Conservation (phyloP, 30 jellyfish, hydroid and myxozoan genomes). For the Chironex yamaguchii region DNA sequence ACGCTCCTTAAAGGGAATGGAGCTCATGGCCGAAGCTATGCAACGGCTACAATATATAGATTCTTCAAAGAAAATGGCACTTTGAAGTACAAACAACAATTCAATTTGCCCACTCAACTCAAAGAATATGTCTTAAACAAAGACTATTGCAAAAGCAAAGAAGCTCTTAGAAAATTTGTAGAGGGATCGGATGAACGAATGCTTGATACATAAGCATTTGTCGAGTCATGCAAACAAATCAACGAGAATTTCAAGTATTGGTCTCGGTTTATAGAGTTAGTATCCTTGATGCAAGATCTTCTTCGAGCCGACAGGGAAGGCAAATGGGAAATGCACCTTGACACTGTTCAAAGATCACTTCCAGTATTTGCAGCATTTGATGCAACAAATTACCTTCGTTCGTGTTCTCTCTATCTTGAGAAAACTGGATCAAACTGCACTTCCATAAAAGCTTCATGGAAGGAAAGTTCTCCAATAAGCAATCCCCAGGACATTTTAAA, state of each 20-base stretch:
- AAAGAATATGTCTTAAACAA: no score
- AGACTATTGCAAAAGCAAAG: no score
- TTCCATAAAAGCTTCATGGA: not conserved
- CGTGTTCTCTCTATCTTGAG: slow-evolving; percentile 37
- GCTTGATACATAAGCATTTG: no score
- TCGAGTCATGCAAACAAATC: slow-evolving; percentile 8
- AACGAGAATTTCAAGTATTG: not conserved
- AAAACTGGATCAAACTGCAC: no score
- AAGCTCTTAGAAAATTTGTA: no score
- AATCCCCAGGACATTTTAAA: slow-evolving; percentile 26
- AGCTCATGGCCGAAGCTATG: slow-evolving; percentile 4
- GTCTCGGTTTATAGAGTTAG: not conserved
- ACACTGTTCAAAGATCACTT: slow-evolving; percentile 31
- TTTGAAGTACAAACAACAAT: no score
- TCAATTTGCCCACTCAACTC: no score
- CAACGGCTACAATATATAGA: not conserved
- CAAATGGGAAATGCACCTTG: slow-evolving; percentile 44
- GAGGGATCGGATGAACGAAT: no score
- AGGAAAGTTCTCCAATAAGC: not conserved
- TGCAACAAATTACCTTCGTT: slow-evolving; percentile 32
- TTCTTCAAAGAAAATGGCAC: no score
- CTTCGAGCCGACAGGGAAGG: slow-evolving; percentile 57
- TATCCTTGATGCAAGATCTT: slow-evolving; percentile 27
- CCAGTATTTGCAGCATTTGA: slow-evolving; percentile 33
- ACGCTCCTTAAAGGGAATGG: slow-evolving; percentile 1